Conservation (phyloP, 53 echinoderm and acorn worm species). For the Paelopatides confundens region DNA sequence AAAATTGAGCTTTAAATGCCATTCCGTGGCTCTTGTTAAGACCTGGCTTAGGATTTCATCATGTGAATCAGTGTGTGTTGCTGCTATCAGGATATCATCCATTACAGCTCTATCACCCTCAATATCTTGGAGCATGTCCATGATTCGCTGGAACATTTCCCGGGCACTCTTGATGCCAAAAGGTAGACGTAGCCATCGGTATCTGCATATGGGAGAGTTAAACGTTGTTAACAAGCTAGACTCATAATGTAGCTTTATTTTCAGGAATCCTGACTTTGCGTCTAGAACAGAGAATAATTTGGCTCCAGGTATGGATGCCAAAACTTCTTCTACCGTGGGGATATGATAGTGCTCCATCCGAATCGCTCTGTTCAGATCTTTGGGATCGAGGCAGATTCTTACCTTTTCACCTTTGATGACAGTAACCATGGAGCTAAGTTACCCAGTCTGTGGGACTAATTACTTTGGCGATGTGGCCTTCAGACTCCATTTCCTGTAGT, state of each 20-base stretch:
- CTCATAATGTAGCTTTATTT: conserved; percentile 73
- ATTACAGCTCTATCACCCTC: conserved; percentile 71
- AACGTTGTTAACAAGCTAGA: conserved; percentile 68
- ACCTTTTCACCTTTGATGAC: too few species aligned
- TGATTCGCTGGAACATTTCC: conserved; percentile 54
- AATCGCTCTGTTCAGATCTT: conserved; percentile 67
- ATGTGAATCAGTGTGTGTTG: conserved; percentile 78
- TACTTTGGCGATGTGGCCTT: conserved; percentile 65
- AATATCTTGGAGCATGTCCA: conserved; percentile 74
- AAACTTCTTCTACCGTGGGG: conserved; percentile 51
- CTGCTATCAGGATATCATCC: too few species aligned
- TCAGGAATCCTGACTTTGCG: conserved; percentile 69
- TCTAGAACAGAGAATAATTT: conserved; percentile 57
- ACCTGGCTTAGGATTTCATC: too few species aligned
- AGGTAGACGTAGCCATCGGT: conserved; percentile 73
- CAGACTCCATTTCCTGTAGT: conserved; percentile 1
- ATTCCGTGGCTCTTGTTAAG: too few species aligned
- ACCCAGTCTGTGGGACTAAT: conserved; percentile 65
- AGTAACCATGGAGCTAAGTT: conserved; percentile 74
- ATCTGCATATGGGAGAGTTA: conserved; percentile 71
- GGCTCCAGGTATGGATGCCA: conserved; percentile 37
- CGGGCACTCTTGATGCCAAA: conserved; percentile 74
- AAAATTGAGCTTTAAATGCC: too few species aligned
- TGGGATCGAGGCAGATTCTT: conserved; percentile 55
- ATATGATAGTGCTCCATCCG: conserved; percentile 58